Evolutionary conservation across 1,140 invertebrate genomes (phyloP), one percentile per base, ranked within the genome.

Genomic region (Andricus grossulariae): DNA sequence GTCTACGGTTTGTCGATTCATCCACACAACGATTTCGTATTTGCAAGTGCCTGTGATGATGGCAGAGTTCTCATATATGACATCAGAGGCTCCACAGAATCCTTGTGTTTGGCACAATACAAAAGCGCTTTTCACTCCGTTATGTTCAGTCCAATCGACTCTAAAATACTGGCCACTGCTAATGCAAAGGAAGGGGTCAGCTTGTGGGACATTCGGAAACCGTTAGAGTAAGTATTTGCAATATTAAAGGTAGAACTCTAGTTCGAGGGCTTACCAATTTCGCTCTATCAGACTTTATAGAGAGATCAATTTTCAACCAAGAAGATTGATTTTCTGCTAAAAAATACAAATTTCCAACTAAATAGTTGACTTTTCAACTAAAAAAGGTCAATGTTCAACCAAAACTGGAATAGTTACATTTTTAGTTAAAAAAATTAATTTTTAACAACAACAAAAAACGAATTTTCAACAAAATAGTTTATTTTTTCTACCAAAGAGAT

Each of bases 41-140:
- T 98, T 86, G 94, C 97, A 12, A 97, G 96, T 84, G 97, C 97
- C 50, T 97, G 97, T 77, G 97, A 98, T 90, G 97, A 98, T 92
- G 97, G 97, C 0, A 92, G 95, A 84, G 92, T 98, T 79, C 91
- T 97, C 13, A 93, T 98, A 32, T 97, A 95, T 91, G 98, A 99
- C 89, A 95, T 95, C 19, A 91, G 97, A 83, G 93, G 94, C 81
- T 93, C 94, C 39, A 91, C 91, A 88, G 94, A 95, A 82, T 93
- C 94, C 8, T 92, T 94, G 77, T 93, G 93, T 79, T 85, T 96
- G 73, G 95, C 95, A 45, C 94, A 93, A 81, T 93, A 93, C 81
- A 93, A 92, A 73, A 93, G 94, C 54, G 93, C 97, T 19, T 98
- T 98, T 92, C 97, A 98, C 91, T 96, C 96, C 13, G 97, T 98